Conservation (phyloP, 35 echinoderm and acorn worm genomes). For the Nesometra sesokonis region DNA sequence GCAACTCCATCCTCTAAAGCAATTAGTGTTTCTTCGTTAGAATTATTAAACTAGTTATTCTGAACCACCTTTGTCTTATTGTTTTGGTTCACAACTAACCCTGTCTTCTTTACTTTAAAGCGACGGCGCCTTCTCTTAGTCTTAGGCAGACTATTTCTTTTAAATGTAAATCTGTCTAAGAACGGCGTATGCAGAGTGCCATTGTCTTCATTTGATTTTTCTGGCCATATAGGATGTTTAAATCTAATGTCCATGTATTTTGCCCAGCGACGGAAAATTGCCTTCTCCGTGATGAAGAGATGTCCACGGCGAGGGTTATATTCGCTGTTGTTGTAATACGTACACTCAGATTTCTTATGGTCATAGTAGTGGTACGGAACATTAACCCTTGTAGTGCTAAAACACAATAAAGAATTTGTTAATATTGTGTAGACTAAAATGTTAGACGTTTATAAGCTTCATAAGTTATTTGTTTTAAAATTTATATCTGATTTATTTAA, state of each 20-base stretch:
- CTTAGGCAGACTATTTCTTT: too few species aligned
- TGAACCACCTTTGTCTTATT: too few species aligned
- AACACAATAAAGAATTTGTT: slow-evolving; percentile 16
- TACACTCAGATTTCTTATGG: slow-evolving; percentile 11
- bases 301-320: slow-evolving; percentile 17
- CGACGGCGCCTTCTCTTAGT: too few species aligned
- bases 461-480: too few species aligned
- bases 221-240: slow-evolving; percentile 30
- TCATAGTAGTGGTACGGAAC: slow-evolving; percentile 50
- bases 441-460: too few species aligned
- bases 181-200: not conserved
- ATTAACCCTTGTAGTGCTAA: slow-evolving; percentile 45
- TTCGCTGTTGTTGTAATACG: slow-evolving; percentile 38
- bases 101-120: too few species aligned
- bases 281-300: slow-evolving; percentile 50
- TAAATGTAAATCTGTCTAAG: not conserved
- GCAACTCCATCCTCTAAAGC: too few species aligned
- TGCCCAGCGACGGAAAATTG: slow-evolving; percentile 33
- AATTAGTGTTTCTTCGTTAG: too few species aligned
- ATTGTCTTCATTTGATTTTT: not conserved
- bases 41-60: too few species aligned
- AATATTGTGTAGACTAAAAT: not conserved
- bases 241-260: slow-evolving; percentile 13
- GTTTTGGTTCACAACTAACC: too few species aligned
- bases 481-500: too few species aligned